Percentiles rank a stretch among this genome's conserved stretches.
These are phyloP conservation scores for Aldrovandia affinis DNA, from an alignment of 2,797 vertebrate genomes.

Conservation along the genomic window DNA sequence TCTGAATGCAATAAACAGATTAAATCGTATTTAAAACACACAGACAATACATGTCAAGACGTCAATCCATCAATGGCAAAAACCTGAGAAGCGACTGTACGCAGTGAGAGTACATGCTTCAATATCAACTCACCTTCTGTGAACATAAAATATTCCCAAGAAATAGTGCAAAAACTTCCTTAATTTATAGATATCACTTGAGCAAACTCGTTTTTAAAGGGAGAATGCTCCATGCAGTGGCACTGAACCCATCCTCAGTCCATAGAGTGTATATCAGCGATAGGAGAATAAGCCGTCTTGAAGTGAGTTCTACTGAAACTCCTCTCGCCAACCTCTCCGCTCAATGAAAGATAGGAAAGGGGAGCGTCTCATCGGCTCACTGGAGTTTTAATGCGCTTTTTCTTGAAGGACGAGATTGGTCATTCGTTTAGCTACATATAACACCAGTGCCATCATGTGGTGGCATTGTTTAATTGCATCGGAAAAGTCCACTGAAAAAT, in stretches of 20 bases:
- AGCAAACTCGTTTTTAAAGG: slow-evolving; percentile 25
- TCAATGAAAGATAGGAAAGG: slow-evolving; percentile 57
- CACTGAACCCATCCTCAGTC: slow-evolving; percentile 49
- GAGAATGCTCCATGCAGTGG: slow-evolving; percentile 21
- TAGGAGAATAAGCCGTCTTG: background rate
- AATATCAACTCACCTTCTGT: slow-evolving; percentile 33
- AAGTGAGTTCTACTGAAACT: slow-evolving; percentile 28
- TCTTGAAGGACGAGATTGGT: slow-evolving; percentile 39
- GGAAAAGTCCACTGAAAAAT: background rate
- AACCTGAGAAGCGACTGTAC: background rate
- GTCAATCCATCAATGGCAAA: background rate
- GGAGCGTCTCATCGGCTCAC: slow-evolving; percentile 66
- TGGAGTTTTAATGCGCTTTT: slow-evolving; percentile 68
- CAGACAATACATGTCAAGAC: background rate
- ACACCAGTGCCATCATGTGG: slow-evolving; percentile 45
- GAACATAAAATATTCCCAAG: slow-evolving; percentile 34
- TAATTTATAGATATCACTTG: slow-evolving; percentile 11
- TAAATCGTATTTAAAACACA: background rate
- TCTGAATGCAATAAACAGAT: background rate
- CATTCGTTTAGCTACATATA: background rate
- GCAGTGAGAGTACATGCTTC: background rate
- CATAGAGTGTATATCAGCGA: slow-evolving; percentile 23
- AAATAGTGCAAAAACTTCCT: slow-evolving; percentile 17
- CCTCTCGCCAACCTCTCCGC: slow-evolving; percentile 60
- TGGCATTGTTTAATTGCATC: background rate